These are phyloP conservation scores for Percina caprodes DNA, from an alignment of 2,113 vertebrate genomes.

Conservation along the genomic window DNA sequence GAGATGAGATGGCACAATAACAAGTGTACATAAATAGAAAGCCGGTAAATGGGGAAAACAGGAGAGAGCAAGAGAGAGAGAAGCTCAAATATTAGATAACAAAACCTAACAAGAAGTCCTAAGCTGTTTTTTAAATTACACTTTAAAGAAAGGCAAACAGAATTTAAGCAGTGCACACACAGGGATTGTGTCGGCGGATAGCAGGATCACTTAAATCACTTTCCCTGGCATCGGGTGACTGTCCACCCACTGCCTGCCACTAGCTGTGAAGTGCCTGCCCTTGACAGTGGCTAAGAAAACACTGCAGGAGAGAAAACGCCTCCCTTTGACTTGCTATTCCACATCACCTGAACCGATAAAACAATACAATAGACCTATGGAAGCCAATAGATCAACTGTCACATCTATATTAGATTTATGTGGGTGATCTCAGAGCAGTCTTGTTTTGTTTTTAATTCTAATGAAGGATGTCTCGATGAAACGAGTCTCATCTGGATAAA, in stretches of 20 bases:
- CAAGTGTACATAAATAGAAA: slow-evolving; percentile 2
- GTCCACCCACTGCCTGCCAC: slow-evolving; percentile 24
- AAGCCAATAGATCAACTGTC: slow-evolving; percentile 35
- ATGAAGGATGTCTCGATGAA: neutral
- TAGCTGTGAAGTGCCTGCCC: slow-evolving; percentile 42
- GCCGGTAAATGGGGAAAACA: neutral
- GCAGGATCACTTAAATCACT: slow-evolving; percentile 14
- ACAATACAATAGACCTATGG: slow-evolving; percentile 37
- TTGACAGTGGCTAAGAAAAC: slow-evolving; percentile 49
- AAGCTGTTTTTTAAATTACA: slow-evolving; percentile 34
- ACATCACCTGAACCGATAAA: slow-evolving; percentile 34
- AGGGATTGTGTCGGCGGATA: slow-evolving; percentile 29
- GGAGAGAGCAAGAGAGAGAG: neutral
- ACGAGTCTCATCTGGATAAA: slow-evolving; percentile 26
- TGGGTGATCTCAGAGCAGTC: neutral
- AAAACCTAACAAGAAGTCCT: slow-evolving; percentile 33
- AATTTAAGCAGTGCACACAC: slow-evolving; percentile 29
- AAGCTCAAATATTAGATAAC: slow-evolving; percentile 1
- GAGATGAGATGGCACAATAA: slow-evolving; percentile 30
- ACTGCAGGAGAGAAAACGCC: slow-evolving; percentile 40
- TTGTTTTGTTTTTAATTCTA: slow-evolving; percentile 1
- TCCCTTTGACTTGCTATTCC: slow-evolving; percentile 29
- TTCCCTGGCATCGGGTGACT: slow-evolving; percentile 26
- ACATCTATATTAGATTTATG: slow-evolving; percentile 2
- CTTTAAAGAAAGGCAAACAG: slow-evolving; percentile 17